phyloP scores from a whole-genome alignment of 2,797 vertebrate genomes.

The Coendou prehensilis region DNA sequence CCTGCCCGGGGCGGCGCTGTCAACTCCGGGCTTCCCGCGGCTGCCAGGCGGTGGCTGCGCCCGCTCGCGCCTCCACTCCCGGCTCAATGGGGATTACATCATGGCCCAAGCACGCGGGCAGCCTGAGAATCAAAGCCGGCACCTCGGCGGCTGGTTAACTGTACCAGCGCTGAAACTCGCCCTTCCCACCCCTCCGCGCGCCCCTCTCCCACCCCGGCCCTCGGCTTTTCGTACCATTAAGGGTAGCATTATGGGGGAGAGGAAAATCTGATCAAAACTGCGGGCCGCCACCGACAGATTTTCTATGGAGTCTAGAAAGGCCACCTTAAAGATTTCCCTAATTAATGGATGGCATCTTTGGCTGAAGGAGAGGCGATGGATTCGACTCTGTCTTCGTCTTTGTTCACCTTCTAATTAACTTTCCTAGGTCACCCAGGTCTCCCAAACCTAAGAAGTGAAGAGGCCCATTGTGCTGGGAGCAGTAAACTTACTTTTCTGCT shows the following conservation, averaged over 20 bases:
- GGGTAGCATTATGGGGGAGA: constrained; percentile 95
- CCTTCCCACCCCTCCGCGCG: constrained; percentile 85
- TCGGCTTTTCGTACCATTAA: constrained; percentile 89
- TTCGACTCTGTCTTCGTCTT: constrained; percentile 99
- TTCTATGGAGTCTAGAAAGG: constrained; percentile 99
- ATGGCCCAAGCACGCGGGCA: constrained; percentile 97
- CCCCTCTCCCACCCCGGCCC: constrained; percentile 79
- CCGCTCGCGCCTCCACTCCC: constrained; percentile 83
- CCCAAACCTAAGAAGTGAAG: constrained; percentile 99
- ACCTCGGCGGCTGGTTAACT: constrained; percentile 95
- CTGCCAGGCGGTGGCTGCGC: constrained; percentile 81
- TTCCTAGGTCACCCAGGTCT: constrained; percentile 99
- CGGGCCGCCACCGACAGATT: constrained; percentile 97
- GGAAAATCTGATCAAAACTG: constrained; percentile 99
- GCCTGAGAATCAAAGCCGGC: constrained; percentile 98
- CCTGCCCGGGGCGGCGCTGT: not conserved
- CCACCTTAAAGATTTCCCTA: constrained; percentile 99
- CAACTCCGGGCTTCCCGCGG: constrained; percentile 82
- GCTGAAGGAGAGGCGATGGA: constrained; percentile 99
- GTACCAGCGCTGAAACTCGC: constrained; percentile 95
- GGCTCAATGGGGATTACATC: constrained; percentile 99
- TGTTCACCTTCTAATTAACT: constrained; percentile 99
- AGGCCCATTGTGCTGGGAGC: constrained; percentile 98
- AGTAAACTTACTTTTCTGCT: constrained; percentile 99
- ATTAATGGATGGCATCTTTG: constrained; percentile 99